Percentiles rank a stretch among this genome's conserved stretches.
phyloP scores from a whole-genome alignment of 2,797 vertebrate species.

The Mionectes olivaceus region DNA sequence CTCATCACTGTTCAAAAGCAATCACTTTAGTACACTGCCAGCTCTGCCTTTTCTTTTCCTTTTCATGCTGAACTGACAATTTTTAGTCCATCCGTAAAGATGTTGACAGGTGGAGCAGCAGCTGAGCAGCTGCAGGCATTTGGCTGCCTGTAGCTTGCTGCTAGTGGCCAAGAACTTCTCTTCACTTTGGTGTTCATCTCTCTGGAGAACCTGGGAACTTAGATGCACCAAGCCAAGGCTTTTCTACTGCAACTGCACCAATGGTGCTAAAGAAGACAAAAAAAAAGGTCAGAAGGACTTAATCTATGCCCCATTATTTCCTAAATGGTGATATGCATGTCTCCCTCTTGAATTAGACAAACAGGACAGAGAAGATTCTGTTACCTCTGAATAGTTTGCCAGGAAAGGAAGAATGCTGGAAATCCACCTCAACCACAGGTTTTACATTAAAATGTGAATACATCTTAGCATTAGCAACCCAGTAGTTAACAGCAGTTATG shows the following conservation, averaged over 20 bases:
- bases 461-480: background rate
- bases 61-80: conserved; percentile 50
- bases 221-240: background rate
- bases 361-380: background rate
- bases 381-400: background rate
- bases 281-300: background rate
- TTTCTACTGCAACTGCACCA: background rate
- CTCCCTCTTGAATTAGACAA: background rate
- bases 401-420: background rate
- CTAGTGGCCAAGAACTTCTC: background rate
- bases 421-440: background rate
- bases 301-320: background rate
- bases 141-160: conserved; percentile 46
- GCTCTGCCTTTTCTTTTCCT: conserved; percentile 16
- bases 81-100: conserved; percentile 14
- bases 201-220: background rate
- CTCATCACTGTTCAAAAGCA: conserved; percentile 32
- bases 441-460: background rate
- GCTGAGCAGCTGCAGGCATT: conserved; percentile 67
- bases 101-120: conserved; percentile 60
- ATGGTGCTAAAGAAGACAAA: background rate
- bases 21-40: background rate
- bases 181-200: background rate
- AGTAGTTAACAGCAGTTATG: background rate
- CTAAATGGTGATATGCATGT: background rate